Evolutionary conservation across 2,888 invertebrate species (phyloP), one percentile per base, ranked within the genome.

Genomic region (Chymomyza fuscimana): DNA sequence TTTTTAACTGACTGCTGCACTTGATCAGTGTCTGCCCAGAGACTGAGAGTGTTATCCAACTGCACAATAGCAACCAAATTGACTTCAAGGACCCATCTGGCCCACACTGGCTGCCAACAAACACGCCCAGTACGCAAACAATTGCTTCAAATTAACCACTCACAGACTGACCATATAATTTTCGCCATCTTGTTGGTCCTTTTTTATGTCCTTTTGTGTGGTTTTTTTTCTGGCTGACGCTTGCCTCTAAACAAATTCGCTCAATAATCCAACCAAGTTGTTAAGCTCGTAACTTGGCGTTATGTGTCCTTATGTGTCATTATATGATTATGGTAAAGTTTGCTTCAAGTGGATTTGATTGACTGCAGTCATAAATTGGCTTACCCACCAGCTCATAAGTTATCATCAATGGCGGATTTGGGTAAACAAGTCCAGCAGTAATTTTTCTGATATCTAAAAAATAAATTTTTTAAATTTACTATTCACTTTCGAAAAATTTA

Each of bases 21-120:
- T 76, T 78, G 65, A 78, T 79, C 69, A 76, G 40, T 46, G 40
- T 67, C 51, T 50, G 40, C 4, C 40, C 40, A 40, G 40, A 12
- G 12, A 40, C 2, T 46, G 63, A n/a, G 51, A 68, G 40, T 15
- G 62, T 60, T 50, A 58, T 68, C 70, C 64, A 80, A 83, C 80
- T 80, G 84, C 58, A 86, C 83, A 86, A 83, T 83, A 69, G 22
- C 63, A 66, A 40, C 61, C 74, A 83, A 83, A 83, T 83, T 86
- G 79, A 80, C 80, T 77, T 65, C 9, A 32, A 32, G 32, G 69
- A 69, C 66, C 74, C 32, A 32, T 9, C 25, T 25, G 72, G 76
- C 74, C 65, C 65, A 12, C 22, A 58, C 10, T 12, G 22, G 2
- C 15, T 32, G 69, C 9, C 69, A 69, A 70, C 73, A 16, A 64